Percentiles rank a stretch among this genome's conserved stretches.
Conservation (phyloP, 2,888 invertebrate species). For the Callosobruchus maculatus region DNA sequence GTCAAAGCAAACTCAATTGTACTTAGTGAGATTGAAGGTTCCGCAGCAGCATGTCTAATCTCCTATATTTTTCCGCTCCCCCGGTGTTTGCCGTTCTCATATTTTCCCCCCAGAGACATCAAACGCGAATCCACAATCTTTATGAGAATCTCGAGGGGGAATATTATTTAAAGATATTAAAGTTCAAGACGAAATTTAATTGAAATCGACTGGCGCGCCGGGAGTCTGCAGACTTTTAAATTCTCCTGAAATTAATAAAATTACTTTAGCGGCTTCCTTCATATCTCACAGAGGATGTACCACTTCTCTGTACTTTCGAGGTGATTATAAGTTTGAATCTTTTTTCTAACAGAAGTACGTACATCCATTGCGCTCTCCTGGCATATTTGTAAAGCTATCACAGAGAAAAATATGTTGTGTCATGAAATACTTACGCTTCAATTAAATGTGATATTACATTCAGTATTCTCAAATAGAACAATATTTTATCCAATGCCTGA, state of each 20-base stretch:
- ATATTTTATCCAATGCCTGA: too few species aligned
- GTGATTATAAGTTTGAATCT: too few species aligned
- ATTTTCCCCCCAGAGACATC: neutral
- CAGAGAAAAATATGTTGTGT: too few species aligned
- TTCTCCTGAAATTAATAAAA: conserved; percentile 20
- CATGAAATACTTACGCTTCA: too few species aligned
- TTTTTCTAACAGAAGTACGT: too few species aligned
- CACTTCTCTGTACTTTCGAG: neutral
- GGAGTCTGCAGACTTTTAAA: conserved; percentile 11
- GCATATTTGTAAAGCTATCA: too few species aligned
- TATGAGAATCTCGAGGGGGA: neutral
- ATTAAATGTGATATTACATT: too few species aligned
- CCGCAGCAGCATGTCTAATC: neutral
- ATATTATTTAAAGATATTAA: neutral
- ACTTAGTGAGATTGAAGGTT: neutral
- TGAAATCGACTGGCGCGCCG: neutral
- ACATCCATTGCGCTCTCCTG: too few species aligned
- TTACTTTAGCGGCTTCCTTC: conserved; percentile 16
- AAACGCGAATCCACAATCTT: neutral
- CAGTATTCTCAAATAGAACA: too few species aligned
- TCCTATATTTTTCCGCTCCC: neutral
- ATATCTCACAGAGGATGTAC: conserved; percentile 11
- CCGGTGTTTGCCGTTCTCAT: neutral
- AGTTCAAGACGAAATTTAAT: neutral
- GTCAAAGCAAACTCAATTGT: neutral